Percentiles rank a stretch among this genome's conserved stretches.
Conservation (phyloP, 92 coral and sea anemone species). For the Zoanthus gigantus region DNA sequence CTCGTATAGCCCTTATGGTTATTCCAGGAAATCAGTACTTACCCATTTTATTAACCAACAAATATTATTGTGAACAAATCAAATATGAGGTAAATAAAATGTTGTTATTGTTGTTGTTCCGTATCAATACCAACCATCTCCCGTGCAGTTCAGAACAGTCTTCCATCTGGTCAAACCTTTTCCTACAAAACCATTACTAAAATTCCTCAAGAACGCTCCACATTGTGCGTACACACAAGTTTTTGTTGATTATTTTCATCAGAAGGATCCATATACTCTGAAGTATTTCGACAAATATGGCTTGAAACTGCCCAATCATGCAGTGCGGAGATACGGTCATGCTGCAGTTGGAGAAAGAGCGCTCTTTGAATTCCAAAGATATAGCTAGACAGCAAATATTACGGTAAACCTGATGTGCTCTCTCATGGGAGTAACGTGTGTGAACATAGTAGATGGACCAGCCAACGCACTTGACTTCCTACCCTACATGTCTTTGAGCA, state of each 20-base stretch:
- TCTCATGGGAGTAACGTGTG: constrained; percentile 53
- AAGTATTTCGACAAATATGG: constrained; percentile 72
- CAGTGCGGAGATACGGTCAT: constrained; percentile 63
- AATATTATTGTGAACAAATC: no score
- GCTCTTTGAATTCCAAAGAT: constrained; percentile 56
- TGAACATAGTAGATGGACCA: constrained; percentile 38
- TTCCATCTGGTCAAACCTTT: constrained; percentile 45
- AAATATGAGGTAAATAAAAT: no score
- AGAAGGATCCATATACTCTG: constrained; percentile 57
- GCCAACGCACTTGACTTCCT: constrained; percentile 56
- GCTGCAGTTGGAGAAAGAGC: constrained; percentile 62
- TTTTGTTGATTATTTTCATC: constrained; percentile 49
- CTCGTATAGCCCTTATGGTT: no score
- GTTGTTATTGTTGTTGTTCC: no score
- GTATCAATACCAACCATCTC: constrained; percentile 48
- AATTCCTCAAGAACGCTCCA: constrained; percentile 57
- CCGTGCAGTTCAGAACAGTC: constrained; percentile 51
- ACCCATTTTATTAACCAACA: no score
- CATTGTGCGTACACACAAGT: constrained; percentile 68
- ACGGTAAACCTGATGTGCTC: constrained; percentile 68
- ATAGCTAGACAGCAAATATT: constrained; percentile 61
- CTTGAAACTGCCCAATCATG: constrained; percentile 65
- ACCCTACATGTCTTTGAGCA: constrained; percentile 57
- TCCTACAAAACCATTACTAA: constrained; percentile 42
- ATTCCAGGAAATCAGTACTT: no score